These are phyloP conservation scores for Chelon labrosus DNA, from an alignment of 2,797 vertebrate species.

Conservation along the genomic window DNA sequence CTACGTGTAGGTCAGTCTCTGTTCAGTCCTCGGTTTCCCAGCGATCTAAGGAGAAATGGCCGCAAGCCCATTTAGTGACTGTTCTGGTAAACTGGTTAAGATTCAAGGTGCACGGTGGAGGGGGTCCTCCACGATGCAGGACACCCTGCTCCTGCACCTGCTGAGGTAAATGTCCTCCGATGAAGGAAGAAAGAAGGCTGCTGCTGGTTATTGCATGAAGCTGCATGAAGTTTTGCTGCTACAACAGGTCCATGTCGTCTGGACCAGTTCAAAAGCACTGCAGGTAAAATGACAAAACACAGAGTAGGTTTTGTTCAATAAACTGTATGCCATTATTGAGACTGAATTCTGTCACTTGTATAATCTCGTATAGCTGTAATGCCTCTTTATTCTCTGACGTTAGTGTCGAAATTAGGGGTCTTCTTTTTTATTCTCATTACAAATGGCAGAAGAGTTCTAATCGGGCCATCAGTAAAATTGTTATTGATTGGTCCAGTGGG, in stretches of 20 bases:
- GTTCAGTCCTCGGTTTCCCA: conserved; percentile 75
- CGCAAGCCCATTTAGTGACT: conserved; percentile 86
- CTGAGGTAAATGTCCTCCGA: no score
- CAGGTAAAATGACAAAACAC: background rate
- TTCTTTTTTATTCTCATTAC: no score
- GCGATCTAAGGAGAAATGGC: conserved; percentile 80
- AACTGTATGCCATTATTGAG: background rate
- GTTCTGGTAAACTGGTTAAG: conserved; percentile 80
- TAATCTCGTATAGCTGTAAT: no score
- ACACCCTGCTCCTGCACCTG: no score
- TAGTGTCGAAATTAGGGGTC: no score
- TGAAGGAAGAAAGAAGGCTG: no score
- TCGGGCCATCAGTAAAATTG: no score
- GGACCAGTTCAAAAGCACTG: background rate
- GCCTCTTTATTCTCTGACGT: no score
- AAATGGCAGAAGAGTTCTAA: no score
- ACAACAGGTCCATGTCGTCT: background rate
- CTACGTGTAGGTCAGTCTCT: conserved; percentile 8
- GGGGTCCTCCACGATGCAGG: no score
- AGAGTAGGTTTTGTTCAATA: background rate
- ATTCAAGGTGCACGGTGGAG: no score
- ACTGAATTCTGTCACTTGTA: background rate
- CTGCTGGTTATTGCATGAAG: conserved; percentile 16
- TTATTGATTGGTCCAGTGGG: no score
- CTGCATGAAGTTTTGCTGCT: conserved; percentile 16